Evolutionary conservation across 2,113 vertebrate genomes (phyloP), one percentile per base, ranked within the genome.

Genomic region (Nanorana parkeri): DNA sequence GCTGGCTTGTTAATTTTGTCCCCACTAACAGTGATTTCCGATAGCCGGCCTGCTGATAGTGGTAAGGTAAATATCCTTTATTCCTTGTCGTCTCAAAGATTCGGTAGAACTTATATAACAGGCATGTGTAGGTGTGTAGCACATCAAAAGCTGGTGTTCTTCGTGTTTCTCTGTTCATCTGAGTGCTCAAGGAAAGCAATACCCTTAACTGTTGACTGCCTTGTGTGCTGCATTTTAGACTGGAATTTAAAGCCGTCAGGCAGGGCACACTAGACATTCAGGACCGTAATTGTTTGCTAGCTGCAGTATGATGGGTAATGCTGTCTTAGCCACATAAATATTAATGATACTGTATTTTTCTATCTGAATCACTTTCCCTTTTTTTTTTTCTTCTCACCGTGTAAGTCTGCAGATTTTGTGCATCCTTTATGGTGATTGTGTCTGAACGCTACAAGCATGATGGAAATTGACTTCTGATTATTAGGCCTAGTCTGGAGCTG

Each of bases 1-100:
- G 96, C 97, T 95, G 96, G 96, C 89, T 95, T 98, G 96, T 96
- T 99, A 97, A 99, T 99, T 98, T 98, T 99, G 95, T 99, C 96
- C 95, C 96, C 97, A 95, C 94, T 97, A 96, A 97, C 96, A 95
- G 96, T 96, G 95, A 95, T 95, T 95, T 95, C 95, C 88, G 95
- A 94, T 93, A 95, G 94, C 93, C 95, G 94, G 95, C 96, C 96
- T 95, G 95, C 96, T 95, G 94, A 96, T 93, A 95, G 95, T 96
- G 94, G 92, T 93, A 96, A 99, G 97, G 97, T 99, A 99, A 98
- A 98, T 95, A 94, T 94, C 93, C 89, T 94, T 94, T 94, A 6
- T 68, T 80, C 58, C 32, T 86, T 94, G 91, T 94, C 88, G 90
- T 95, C 93, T 92, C 91, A 92, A 91, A 94, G 95, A 96, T 96